Evolutionary conservation across 2,888 invertebrate species (phyloP).

Genomic region (Aporophyla nigra): DNA sequence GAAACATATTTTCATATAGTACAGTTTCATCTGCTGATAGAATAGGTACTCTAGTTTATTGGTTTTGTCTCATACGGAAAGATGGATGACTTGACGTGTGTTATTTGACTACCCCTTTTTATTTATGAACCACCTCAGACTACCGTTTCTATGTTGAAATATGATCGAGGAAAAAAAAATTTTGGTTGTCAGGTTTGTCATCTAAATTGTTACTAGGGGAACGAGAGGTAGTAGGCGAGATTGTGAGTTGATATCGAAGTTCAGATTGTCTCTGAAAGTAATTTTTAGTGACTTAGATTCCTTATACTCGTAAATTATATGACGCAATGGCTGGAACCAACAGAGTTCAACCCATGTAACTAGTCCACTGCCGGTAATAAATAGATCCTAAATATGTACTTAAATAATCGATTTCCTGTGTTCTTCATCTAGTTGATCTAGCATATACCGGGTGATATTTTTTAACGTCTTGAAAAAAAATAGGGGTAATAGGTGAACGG

Average conservation of each 20-base stretch:
- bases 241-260: not conserved
- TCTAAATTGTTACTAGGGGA: conserved; percentile 6
- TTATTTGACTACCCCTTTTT: conserved; percentile 61
- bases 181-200: conserved; percentile 19
- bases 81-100: conserved; percentile 52
- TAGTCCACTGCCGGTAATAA: not conserved
- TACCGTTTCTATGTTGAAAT: conserved; percentile 31
- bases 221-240: not conserved
- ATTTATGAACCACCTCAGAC: conserved; percentile 52
- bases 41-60: conserved; percentile 65
- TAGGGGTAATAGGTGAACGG: too few species aligned
- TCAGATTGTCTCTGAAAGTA: not conserved
- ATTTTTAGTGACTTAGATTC: not conserved
- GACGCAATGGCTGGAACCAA: not conserved
- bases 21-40: conserved; percentile 56
- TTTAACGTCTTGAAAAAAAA: too few species aligned
- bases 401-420: not conserved
- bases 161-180: conserved; percentile 24
- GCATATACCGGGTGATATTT: too few species aligned
- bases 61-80: conserved; percentile 59
- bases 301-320: not conserved
- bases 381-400: not conserved
- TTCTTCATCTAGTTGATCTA: not conserved
- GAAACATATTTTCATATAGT: conserved; percentile 35
- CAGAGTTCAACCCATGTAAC: not conserved